Evolutionary conservation across 2,113 vertebrate genomes (phyloP).

Genomic region (Amblyornis subalaris): DNA sequence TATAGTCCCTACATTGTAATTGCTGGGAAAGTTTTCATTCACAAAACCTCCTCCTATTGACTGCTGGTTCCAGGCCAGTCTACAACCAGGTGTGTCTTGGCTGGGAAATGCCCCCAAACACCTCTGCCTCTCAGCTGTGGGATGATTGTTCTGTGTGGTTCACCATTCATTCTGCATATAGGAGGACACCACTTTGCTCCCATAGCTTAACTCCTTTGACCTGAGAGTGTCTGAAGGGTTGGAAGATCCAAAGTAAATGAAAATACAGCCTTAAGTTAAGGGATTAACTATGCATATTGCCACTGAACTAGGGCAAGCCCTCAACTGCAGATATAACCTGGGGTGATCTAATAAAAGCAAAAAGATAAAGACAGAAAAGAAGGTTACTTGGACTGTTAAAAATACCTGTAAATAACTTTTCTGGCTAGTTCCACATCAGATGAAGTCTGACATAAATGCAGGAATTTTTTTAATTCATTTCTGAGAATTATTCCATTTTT

Average conservation of each 20-base stretch:
- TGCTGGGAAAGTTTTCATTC: not conserved
- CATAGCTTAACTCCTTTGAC: not conserved
- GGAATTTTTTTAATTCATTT: conserved; percentile 81
- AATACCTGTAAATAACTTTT: conserved; percentile 84
- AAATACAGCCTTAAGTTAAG: not conserved
- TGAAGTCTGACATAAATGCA: conserved; percentile 83
- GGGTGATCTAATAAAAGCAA: not conserved
- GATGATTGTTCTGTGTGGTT: not conserved
- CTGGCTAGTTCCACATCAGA: conserved; percentile 81
- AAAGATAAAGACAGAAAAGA: not conserved
- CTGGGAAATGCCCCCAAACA: not conserved
- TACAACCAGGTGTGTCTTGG: not conserved
- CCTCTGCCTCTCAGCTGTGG: not conserved
- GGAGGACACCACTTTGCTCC: not conserved
- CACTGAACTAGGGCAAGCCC: not conserved
- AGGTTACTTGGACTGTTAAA: not conserved
- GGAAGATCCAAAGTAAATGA: not conserved
- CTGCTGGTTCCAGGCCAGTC: not conserved
- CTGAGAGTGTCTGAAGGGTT: not conserved
- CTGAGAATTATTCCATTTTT: conserved; percentile 77
- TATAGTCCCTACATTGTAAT: not conserved
- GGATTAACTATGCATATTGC: not conserved
- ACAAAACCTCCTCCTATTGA: not conserved
- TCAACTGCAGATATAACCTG: not conserved
- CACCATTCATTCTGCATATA: not conserved